Evolutionary conservation across 1,140 invertebrate genomes (phyloP).

Genomic region (Homarus americanus): DNA sequence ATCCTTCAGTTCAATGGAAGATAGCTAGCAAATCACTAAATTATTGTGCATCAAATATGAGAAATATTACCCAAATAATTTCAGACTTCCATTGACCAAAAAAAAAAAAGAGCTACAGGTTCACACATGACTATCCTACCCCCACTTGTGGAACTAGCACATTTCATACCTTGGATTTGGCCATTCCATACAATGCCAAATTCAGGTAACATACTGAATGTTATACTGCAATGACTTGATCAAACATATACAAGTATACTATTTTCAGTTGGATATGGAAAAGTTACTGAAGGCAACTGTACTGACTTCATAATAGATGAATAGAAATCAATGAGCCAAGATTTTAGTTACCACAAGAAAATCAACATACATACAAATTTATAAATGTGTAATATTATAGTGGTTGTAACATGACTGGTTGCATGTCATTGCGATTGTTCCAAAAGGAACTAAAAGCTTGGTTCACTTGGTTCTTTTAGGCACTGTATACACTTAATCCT

Average conservation of each 20-base stretch:
- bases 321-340: slow-evolving; percentile 60
- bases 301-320: slow-evolving; percentile 65
- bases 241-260: slow-evolving; percentile 33
- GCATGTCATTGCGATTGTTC: slow-evolving; percentile 27
- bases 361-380: slow-evolving; percentile 8
- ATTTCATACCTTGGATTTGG: slow-evolving; percentile 35
- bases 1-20: neutral
- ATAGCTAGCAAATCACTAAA: neutral
- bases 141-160: slow-evolving; percentile 3
- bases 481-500: slow-evolving; percentile 72
- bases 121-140: slow-evolving; percentile 64
- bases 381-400: slow-evolving; percentile 21
- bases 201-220: slow-evolving; percentile 14
- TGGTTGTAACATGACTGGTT: slow-evolving; percentile 34
- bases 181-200: slow-evolving; percentile 48
- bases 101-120: slow-evolving; percentile 9
- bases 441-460: slow-evolving; percentile 45
- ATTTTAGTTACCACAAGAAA: slow-evolving; percentile 40
- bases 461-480: slow-evolving; percentile 53
- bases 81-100: neutral
- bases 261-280: slow-evolving; percentile 68
- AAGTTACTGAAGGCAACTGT: slow-evolving; percentile 69
- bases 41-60: neutral
- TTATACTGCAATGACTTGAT: slow-evolving; percentile 43
- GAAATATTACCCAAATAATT: neutral